Conservation (phyloP, 2,888 invertebrate genomes). For the Epiblema foenella region DNA sequence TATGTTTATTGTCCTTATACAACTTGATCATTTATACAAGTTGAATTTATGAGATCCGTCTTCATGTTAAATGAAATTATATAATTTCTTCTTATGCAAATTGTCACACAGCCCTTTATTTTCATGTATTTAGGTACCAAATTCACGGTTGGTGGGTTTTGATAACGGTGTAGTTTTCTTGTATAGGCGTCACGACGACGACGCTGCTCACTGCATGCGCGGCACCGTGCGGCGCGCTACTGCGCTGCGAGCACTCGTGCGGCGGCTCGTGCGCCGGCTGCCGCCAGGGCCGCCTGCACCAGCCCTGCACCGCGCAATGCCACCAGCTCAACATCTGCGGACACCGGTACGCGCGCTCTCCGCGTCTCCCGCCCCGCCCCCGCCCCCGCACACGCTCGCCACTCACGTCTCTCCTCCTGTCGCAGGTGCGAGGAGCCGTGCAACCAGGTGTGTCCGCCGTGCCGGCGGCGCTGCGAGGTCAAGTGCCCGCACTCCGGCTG, state of each 20-base stretch:
- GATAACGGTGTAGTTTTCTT: background rate
- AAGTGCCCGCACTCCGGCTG: conserved; percentile 83
- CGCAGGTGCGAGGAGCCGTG: conserved; percentile 82
- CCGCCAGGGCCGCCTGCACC: conserved; percentile 85
- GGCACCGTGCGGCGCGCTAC: conserved; percentile 67
- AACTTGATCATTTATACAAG: too few relatives aligned
- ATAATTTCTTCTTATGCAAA: too few relatives aligned
- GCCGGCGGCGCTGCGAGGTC: conserved; percentile 75
- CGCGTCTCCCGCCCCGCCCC: background rate
- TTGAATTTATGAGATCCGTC: too few relatives aligned
- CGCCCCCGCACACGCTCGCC: background rate
- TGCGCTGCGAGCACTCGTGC: conserved; percentile 83
- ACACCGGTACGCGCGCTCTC: conserved; percentile 5
- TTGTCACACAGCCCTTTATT: too few relatives aligned
- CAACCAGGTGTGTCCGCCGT: conserved; percentile 84
- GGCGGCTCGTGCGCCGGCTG: conserved; percentile 84
- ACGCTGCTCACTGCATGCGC: conserved; percentile 68
- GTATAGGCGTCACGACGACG: conserved; percentile 36
- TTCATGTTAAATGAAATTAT: too few relatives aligned
- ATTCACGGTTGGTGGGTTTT: conserved; percentile 11
- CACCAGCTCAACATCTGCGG: conserved; percentile 52
- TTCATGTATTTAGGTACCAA: too few relatives aligned
- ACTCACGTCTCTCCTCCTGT: conserved; percentile 3
- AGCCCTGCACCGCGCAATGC: conserved; percentile 83
- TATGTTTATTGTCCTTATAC: too few relatives aligned